Percentiles rank a stretch among this genome's conserved stretches.
phyloP scores from a whole-genome alignment of 2,888 invertebrate genomes.

The Ichneumoninae sp. region DNA sequence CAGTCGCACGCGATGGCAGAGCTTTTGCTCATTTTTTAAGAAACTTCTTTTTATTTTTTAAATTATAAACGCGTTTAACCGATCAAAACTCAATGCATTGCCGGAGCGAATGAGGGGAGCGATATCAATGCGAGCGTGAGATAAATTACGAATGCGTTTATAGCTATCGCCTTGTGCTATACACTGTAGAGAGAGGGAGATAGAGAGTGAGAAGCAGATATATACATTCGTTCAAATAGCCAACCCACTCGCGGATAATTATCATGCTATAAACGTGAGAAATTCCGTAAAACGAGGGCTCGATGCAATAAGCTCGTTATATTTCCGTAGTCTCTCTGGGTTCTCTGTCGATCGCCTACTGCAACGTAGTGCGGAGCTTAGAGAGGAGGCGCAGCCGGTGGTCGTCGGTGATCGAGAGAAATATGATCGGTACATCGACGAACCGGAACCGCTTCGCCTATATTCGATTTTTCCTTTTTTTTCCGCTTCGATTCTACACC shows the following conservation, averaged over 20 bases:
- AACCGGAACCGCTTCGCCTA: slow-evolving; percentile 1
- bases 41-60: background rate
- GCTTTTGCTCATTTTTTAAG: background rate
- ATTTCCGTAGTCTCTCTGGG: slow-evolving; percentile 3
- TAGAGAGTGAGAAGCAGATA: background rate
- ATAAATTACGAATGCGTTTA: slow-evolving; percentile 53
- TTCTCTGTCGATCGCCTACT: background rate
- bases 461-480: background rate
- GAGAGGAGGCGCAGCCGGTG: background rate
- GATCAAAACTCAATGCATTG: slow-evolving; percentile 16
- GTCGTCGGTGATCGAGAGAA: slow-evolving; percentile 1
- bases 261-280: slow-evolving; percentile 46
- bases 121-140: slow-evolving; percentile 52
- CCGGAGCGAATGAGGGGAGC: slow-evolving; percentile 1
- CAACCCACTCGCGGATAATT: slow-evolving; percentile 45
- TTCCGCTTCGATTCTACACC: background rate
- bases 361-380: background rate
- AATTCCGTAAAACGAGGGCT: slow-evolving; percentile 33
- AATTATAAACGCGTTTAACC: background rate
- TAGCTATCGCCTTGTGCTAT: slow-evolving; percentile 29
- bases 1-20: background rate
- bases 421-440: background rate
- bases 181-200: background rate
- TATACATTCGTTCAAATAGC: slow-evolving; percentile 27
- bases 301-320: slow-evolving; percentile 28